These are phyloP conservation scores for Formica exsecta DNA, from an alignment of 1,140 invertebrate genomes.

Conservation along the genomic window DNA sequence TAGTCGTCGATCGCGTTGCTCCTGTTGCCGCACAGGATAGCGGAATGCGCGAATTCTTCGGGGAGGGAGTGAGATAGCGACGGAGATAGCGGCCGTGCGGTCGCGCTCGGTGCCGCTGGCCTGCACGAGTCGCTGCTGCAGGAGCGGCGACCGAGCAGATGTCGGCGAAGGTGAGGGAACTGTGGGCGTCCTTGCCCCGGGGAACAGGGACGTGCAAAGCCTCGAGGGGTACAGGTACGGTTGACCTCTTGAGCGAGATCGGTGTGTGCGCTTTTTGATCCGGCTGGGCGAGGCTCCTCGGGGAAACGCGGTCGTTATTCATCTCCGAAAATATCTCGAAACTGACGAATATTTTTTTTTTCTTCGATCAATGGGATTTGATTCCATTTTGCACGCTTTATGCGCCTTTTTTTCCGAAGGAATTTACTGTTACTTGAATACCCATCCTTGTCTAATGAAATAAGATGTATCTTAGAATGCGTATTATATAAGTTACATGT, in stretches of 20 bases:
- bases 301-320: background rate
- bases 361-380: background rate
- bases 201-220: slow-evolving; percentile 69
- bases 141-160: slow-evolving; percentile 67
- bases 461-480: background rate
- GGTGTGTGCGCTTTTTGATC: background rate
- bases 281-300: background rate
- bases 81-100: slow-evolving; percentile 42
- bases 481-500: background rate
- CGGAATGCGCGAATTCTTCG: slow-evolving; percentile 78
- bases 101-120: slow-evolving; percentile 50
- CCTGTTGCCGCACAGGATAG: slow-evolving; percentile 71
- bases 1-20: slow-evolving; percentile 74
- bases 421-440: slow-evolving; percentile 20
- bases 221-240: slow-evolving; percentile 64
- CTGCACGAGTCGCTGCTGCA: slow-evolving; percentile 50
- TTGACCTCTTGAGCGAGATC: slow-evolving; percentile 59
- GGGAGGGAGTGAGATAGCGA: slow-evolving; percentile 54
- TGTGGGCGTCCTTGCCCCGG: slow-evolving; percentile 80
- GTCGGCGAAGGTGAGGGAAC: slow-evolving; percentile 76
- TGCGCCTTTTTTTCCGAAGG: background rate
- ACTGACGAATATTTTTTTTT: background rate
- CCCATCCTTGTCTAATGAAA: background rate
- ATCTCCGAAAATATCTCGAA: background rate
- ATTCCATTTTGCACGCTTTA: background rate